These are phyloP conservation scores for Ceraclea dissimilis DNA, from an alignment of 2,888 invertebrate genomes.

Conservation along the genomic window DNA sequence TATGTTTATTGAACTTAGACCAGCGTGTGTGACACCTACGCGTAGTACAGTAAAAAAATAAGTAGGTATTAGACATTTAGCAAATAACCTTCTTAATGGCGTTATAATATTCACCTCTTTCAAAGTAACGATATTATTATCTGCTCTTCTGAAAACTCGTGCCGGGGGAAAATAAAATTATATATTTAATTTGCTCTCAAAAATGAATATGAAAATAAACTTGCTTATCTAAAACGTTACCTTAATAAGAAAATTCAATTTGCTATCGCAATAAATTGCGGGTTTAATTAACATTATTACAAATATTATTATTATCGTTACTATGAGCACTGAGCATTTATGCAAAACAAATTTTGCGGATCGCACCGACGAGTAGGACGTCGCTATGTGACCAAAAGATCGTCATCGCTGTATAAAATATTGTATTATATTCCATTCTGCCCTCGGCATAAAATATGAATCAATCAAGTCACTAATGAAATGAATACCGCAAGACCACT, in stretches of 20 bases:
- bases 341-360: slow-evolving; percentile 1
- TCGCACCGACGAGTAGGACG: not conserved
- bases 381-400: not conserved
- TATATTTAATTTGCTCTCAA: too few species aligned
- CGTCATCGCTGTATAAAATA: not conserved
- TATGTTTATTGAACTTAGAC: too few species aligned
- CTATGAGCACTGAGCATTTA: not conserved
- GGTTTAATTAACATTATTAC: not conserved
- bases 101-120: too few species aligned
- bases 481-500: not conserved
- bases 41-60: too few species aligned
- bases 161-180: too few species aligned
- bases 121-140: too few species aligned
- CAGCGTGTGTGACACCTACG: too few species aligned
- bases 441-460: not conserved
- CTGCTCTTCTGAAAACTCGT: too few species aligned
- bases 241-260: not conserved
- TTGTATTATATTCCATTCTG: not conserved
- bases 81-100: too few species aligned
- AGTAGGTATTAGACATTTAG: too few species aligned
- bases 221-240: not conserved
- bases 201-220: not conserved
- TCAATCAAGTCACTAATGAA: slow-evolving; percentile 1
- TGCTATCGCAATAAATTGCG: not conserved
- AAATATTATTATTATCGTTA: not conserved